Percentiles rank a stretch among this genome's conserved stretches.
Conservation (phyloP, 1,140 invertebrate genomes). For the Neotoxoptera formosana region DNA sequence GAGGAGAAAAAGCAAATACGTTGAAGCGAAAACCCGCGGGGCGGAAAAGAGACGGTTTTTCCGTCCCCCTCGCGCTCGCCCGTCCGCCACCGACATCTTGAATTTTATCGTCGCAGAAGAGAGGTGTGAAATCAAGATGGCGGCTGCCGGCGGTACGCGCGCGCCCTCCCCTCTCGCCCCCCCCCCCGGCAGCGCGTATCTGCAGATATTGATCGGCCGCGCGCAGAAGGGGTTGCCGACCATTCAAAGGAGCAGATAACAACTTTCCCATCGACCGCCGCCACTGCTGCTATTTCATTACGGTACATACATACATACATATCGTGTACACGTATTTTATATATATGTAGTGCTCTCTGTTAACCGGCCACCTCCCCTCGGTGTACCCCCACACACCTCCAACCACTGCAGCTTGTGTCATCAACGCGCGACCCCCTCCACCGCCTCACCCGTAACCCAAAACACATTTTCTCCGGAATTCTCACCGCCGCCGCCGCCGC, state of each 20-base stretch:
- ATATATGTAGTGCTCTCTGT: background rate
- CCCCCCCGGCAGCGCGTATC: background rate
- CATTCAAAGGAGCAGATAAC: constrained; percentile 56
- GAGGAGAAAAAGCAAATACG: background rate
- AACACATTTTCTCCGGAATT: background rate
- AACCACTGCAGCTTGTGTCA: background rate
- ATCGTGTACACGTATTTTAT: background rate
- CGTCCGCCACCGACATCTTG: constrained; percentile 40
- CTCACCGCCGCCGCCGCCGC: too few species aligned
- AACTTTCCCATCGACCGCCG: constrained; percentile 57
- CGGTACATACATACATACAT: background rate
- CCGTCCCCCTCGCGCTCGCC: background rate
- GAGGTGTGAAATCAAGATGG: constrained; percentile 57
- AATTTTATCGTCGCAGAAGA: constrained; percentile 54
- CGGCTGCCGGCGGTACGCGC: constrained; percentile 21
- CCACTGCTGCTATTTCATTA: background rate
- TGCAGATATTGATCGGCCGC: constrained; percentile 54
- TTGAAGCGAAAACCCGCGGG: background rate
- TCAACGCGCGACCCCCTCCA: background rate
- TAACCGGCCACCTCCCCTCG: background rate
- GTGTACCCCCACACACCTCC: too few species aligned
- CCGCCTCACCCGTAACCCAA: background rate
- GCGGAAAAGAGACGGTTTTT: background rate
- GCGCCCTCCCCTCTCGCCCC: constrained; percentile 33
- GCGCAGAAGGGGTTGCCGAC: constrained; percentile 41